phyloP scores from a whole-genome alignment of 1,140 invertebrate species.

The Nasonia longicornis region DNA sequence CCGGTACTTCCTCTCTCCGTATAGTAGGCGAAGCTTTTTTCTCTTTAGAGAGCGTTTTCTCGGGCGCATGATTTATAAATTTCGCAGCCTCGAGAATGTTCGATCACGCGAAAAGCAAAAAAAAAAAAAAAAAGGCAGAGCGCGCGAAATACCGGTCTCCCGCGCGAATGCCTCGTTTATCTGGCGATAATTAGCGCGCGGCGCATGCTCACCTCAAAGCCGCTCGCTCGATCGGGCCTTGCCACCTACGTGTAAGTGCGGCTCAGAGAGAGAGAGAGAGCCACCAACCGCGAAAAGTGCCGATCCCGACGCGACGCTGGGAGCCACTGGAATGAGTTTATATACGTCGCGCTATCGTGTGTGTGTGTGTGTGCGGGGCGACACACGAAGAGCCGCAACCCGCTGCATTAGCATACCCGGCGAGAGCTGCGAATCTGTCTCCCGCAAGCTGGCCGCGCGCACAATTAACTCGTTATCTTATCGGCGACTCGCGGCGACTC shows the following conservation, averaged over 20 bases:
- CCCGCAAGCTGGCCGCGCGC: slow-evolving; percentile 42
- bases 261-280: too few species aligned
- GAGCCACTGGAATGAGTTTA: slow-evolving; percentile 67
- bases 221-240: neutral
- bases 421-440: slow-evolving; percentile 44
- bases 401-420: slow-evolving; percentile 67
- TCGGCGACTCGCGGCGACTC: slow-evolving; percentile 47
- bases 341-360: slow-evolving; percentile 32
- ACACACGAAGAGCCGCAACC: slow-evolving; percentile 61
- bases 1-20: neutral
- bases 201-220: neutral
- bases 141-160: neutral
- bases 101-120: neutral
- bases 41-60: too few species aligned
- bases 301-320: slow-evolving; percentile 48
- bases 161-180: neutral
- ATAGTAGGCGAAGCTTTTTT: too few species aligned
- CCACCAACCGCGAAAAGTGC: neutral
- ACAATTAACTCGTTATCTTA: slow-evolving; percentile 72
- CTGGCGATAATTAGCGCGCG: slow-evolving; percentile 17
- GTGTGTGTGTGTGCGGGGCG: slow-evolving; percentile 52
- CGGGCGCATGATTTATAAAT: too few species aligned
- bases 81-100: neutral
- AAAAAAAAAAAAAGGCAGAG: neutral
- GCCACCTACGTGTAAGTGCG: neutral